A percentile compares a stretch with the other conserved stretches of the same genome.
These are phyloP conservation scores for Heteromurus nitidus DNA, from an alignment of 2,888 invertebrate genomes.

Conservation along the genomic window DNA sequence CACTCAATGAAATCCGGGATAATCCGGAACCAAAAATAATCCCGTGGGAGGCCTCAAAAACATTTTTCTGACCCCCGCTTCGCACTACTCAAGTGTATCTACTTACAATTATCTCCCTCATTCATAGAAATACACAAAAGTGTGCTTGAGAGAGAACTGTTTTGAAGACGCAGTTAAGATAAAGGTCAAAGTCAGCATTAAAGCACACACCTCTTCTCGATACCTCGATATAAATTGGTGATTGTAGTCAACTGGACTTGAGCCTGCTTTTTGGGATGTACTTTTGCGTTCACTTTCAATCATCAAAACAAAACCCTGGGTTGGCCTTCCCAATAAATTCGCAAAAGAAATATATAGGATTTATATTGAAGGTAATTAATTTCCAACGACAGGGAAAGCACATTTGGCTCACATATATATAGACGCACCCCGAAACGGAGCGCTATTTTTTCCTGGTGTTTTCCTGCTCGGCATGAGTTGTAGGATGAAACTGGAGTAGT, in stretches of 20 bases:
- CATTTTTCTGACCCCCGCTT: no score
- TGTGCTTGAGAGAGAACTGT: neutral
- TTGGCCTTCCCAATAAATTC: no score
- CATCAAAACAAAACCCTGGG: no score
- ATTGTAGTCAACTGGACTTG: no score
- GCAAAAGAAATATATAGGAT: neutral
- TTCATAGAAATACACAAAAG: neutral
- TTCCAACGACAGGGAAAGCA: neutral
- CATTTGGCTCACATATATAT: neutral
- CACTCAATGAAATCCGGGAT: no score
- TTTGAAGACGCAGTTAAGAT: neutral
- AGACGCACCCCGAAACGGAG: no score
- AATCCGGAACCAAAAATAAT: no score
- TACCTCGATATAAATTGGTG: no score
- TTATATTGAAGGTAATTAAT: neutral
- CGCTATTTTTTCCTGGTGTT: neutral
- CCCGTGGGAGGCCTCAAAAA: no score
- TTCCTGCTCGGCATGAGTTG: neutral
- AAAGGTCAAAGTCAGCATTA: constrained; percentile 9
- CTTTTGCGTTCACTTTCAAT: neutral
- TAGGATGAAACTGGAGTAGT: no score
- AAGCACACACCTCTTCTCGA: no score
- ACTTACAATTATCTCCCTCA: neutral
- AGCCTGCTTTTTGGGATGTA: neutral
- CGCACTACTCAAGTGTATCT: no score